phyloP scores from a whole-genome alignment of 2,888 invertebrate genomes.

The Cotesia congregata region DNA sequence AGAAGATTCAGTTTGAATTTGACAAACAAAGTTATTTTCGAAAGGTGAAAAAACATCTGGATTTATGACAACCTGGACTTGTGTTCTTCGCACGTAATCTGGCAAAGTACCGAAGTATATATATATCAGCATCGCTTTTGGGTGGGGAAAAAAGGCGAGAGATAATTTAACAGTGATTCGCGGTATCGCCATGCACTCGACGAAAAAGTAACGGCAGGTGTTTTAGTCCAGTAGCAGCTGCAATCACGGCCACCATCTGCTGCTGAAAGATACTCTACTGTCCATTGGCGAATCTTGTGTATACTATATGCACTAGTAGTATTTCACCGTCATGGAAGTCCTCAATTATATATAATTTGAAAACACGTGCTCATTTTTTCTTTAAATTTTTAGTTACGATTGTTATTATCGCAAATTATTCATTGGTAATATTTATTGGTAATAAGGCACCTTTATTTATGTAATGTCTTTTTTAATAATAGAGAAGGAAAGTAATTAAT shows the following conservation, averaged over 20 bases:
- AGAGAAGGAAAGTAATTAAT: too few relatives aligned
- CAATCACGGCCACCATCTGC: slow-evolving; percentile 68
- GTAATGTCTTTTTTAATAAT: too few relatives aligned
- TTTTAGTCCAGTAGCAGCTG: slow-evolving; percentile 63
- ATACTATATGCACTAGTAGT: slow-evolving; percentile 9
- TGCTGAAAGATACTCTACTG: slow-evolving; percentile 49
- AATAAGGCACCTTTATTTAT: slow-evolving; percentile 9
- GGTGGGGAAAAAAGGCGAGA: slow-evolving; percentile 1
- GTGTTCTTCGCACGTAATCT: background rate
- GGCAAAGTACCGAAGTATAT: slow-evolving; percentile 4
- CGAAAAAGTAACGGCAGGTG: slow-evolving; percentile 68
- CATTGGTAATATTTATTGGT: slow-evolving; percentile 12
- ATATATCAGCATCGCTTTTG: slow-evolving; percentile 1
- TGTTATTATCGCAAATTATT: slow-evolving; percentile 46
- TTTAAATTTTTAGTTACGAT: slow-evolving; percentile 43
- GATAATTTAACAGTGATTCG: slow-evolving; percentile 56
- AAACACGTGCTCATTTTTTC: slow-evolving; percentile 59
- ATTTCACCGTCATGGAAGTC: slow-evolving; percentile 45
- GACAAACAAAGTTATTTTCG: background rate
- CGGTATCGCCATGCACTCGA: slow-evolving; percentile 51
- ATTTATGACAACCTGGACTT: background rate
- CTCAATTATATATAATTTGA: slow-evolving; percentile 58
- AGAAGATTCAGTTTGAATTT: background rate
- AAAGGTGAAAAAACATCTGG: background rate
- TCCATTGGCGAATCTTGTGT: slow-evolving; percentile 46